A percentile compares a stretch with the other conserved stretches of the same genome.
These are phyloP conservation scores for Tauraco hartlaubi DNA, from an alignment of 2,797 vertebrate genomes.

Conservation along the genomic window DNA sequence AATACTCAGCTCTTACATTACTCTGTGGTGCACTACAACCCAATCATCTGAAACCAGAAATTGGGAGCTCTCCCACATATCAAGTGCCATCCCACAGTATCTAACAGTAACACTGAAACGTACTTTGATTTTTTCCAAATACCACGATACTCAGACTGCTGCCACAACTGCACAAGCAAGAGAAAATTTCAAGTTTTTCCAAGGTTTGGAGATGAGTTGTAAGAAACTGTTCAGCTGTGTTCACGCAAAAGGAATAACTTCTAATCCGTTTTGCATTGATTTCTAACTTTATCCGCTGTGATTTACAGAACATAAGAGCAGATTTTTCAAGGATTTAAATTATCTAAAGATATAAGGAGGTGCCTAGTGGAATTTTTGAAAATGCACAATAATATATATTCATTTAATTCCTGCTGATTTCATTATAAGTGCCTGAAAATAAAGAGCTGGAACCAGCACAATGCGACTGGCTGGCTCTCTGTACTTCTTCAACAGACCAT, in stretches of 20 bases:
- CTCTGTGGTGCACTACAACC: not conserved
- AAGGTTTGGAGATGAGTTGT: not conserved
- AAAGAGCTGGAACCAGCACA: not conserved
- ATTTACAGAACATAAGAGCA: not conserved
- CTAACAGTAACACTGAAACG: not conserved
- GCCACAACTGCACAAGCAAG: not conserved
- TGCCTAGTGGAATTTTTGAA: not conserved
- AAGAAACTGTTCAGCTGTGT: not conserved
- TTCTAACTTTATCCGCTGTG: not conserved
- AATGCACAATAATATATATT: not conserved
- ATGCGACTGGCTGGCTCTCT: not conserved
- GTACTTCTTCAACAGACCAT: constrained; percentile 5
- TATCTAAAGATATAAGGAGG: not conserved
- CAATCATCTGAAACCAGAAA: not conserved
- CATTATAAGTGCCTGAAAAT: not conserved
- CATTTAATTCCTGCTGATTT: not conserved
- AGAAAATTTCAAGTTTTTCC: not conserved
- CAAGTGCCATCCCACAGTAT: not conserved
- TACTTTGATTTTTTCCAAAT: not conserved
- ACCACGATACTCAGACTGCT: not conserved
- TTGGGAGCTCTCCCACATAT: constrained; percentile 13
- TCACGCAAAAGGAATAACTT: not conserved
- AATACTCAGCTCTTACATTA: not conserved
- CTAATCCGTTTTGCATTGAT: not conserved
- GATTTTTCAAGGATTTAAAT: constrained; percentile 5